phyloP scores from a whole-genome alignment of 2,113 vertebrate genomes.

The Albula glossodonta region DNA sequence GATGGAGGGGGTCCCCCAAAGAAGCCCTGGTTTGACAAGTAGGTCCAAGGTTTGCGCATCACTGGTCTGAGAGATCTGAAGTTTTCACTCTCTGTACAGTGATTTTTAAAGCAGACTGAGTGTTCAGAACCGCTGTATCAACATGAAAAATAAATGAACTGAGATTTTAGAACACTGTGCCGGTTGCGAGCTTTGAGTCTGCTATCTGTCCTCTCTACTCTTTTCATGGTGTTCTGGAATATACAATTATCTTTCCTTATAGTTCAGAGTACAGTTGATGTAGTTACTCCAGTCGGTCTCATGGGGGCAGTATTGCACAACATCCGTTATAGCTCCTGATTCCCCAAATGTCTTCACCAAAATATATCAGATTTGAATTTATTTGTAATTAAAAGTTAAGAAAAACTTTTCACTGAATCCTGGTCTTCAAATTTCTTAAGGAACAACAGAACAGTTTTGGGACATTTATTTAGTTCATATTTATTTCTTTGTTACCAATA shows the following conservation, averaged over 20 bases:
- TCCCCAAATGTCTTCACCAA: not conserved
- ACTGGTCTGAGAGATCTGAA: not conserved
- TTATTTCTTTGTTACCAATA: not conserved
- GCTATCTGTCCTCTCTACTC: not conserved
- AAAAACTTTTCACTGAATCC: too few relatives aligned
- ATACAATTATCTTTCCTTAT: too few relatives aligned
- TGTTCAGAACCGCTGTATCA: too few relatives aligned
- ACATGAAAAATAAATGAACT: too few relatives aligned
- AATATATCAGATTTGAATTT: not conserved
- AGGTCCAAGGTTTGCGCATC: constrained; percentile 49
- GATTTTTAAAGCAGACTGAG: too few relatives aligned
- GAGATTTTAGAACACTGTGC: too few relatives aligned
- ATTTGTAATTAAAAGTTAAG: not conserved
- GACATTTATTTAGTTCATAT: not conserved
- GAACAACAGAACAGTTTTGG: not conserved
- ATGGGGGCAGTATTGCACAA: constrained; percentile 24
- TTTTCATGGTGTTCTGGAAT: too few relatives aligned
- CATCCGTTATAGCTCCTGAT: not conserved
- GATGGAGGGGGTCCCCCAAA: constrained; percentile 78
- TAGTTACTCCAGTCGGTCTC: not conserved
- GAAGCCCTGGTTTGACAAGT: constrained; percentile 98
- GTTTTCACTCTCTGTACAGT: not conserved
- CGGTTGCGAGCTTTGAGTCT: too few relatives aligned
- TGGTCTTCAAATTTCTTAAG: not conserved
- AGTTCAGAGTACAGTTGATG: not conserved